Base-by-base conservation (phyloP, 2,888 invertebrate genomes). In the Dysmachus trigonus region DNA sequence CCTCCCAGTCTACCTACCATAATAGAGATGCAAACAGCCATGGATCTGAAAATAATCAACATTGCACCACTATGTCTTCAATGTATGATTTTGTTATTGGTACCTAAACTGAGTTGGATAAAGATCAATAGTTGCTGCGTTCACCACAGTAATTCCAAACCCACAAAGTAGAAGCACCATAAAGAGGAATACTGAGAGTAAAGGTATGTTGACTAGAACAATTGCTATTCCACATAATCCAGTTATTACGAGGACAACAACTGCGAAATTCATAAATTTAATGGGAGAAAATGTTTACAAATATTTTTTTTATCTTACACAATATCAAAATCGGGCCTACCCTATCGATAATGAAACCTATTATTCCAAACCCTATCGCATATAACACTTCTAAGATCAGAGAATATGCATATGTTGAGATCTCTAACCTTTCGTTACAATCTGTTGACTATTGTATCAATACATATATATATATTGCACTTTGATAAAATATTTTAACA, bases 11-110 rank as follows among this genome's bases (percentile, higher is more conserved):
- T 91, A 15, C 93, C 93, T 89, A 92, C 92, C 93, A 93, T 93
- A 2, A 93, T 89, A 0, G 93, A 93, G 84, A 93, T 92, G 35
- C 93, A 93, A 79, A 93, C 89, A 18, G 93, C 93, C 93, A 93
- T 93, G 15, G 92, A 93, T 88, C 93, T 91, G 83, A 47, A 88
- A 53, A 10, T 8, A 53, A 1, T 13, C 0, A 47, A 47, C 13
- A 15, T 41, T 13, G 7, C 2, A 41, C 15, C n/a, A 15, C 4
- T 5, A 47, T 47, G 38, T 2, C 15, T 47, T 15, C 3, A 15
- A 47, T 47, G n/a, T 4, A 47, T 1, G 3, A 5, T 47, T 15
- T 5, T 47, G 13, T 13, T n/a, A 47, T n/a, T 10, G 2, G 62
- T 85, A 91, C 91, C 91, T 90, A 74, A 91, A 88, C 76, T 90